Evolutionary conservation across 2,797 vertebrate species (phyloP), one percentile per base, ranked within the genome.

Genomic region (Rhinophrynus dorsalis): DNA sequence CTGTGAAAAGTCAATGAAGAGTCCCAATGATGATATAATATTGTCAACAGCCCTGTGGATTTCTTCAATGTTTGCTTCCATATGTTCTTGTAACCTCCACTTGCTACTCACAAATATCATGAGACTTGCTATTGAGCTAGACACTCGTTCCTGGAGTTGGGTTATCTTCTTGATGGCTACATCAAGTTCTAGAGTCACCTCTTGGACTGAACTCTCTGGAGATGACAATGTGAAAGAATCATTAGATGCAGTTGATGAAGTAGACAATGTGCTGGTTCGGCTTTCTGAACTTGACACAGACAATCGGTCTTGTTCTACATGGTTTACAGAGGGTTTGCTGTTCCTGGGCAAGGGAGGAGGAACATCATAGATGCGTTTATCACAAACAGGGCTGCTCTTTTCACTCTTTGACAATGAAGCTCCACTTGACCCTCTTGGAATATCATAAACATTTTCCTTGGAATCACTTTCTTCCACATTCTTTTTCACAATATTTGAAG

Each of bases 21-120:
- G 77, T 2, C 81, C 84, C 58, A 97, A 13, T 0, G 93, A 88
- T 2, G 77, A 83, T 4, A 90, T 85, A 0, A 93, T 83, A n/a
- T 69, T 83, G 26, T 94, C 89, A 0, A 91, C 79, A 0, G 95
- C 94, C 37, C 80, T 78, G 47, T 75, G 90, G 68, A 99, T 93
- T 65, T 92, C 86, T 0, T 81, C 59, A 1, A 97, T 75, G 76
- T 92, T 93, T 76, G 90, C 84, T 76, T 91, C 89, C 61, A 99
- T 82, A 54, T 94, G 87, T 50, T 90, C 87, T 62, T 77, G 86
- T 76, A 87, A 76, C 74, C 97, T 89, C 97, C 97, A 99, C 37
- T 81, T 88, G 70, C 95, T 95, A 44, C 94, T 98, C 9, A 99
- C 95, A 1, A 95, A 98, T 13, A 93, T 86, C 94, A 97, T 95